A percentile compares a stretch with the other conserved stretches of the same genome.
Conservation (phyloP, 2,113 vertebrate genomes). For the Pao palembangensis region DNA sequence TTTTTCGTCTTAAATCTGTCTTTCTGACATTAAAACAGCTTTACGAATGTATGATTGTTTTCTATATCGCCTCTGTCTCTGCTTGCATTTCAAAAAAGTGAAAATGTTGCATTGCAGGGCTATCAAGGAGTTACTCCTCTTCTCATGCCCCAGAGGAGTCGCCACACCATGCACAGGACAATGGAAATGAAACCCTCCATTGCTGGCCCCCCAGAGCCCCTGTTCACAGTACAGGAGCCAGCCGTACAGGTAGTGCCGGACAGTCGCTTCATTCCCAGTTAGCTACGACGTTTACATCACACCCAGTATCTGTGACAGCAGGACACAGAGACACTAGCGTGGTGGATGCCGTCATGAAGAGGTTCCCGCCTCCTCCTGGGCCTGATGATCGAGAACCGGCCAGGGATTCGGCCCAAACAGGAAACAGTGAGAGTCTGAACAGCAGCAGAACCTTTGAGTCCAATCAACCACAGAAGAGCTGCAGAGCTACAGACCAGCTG, state of each 20-base stretch:
- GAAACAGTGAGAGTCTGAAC: constrained; percentile 7
- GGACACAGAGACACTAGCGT: constrained; percentile 27
- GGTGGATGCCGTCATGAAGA: constrained; percentile 71
- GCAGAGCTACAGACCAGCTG: constrained; percentile 13
- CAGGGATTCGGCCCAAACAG: constrained; percentile 14
- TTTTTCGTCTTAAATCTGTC: constrained; percentile 14
- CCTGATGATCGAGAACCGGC: constrained; percentile 50
- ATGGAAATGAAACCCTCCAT: constrained; percentile 57
- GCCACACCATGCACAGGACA: constrained; percentile 21
- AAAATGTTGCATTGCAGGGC: constrained; percentile 27
- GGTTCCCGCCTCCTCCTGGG: constrained; percentile 75
- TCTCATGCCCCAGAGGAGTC: constrained; percentile 35
- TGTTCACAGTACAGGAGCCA: constrained; percentile 37
- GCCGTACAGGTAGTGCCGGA: constrained; percentile 44
- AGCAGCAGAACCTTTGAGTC: constrained; percentile 13
- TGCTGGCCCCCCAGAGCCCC: constrained; percentile 76
- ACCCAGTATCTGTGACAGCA: not conserved
- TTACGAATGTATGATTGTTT: not conserved
- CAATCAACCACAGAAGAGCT: constrained; percentile 9
- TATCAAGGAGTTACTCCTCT: constrained; percentile 8
- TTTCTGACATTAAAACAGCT: constrained; percentile 8
- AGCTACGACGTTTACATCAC: not conserved
- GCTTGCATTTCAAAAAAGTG: constrained; percentile 2
- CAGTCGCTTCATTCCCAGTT: not conserved
- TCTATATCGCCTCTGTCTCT: constrained; percentile 1